Evolutionary conservation across 2,888 invertebrate genomes (phyloP).

Genomic region (Aphrophora alni): DNA sequence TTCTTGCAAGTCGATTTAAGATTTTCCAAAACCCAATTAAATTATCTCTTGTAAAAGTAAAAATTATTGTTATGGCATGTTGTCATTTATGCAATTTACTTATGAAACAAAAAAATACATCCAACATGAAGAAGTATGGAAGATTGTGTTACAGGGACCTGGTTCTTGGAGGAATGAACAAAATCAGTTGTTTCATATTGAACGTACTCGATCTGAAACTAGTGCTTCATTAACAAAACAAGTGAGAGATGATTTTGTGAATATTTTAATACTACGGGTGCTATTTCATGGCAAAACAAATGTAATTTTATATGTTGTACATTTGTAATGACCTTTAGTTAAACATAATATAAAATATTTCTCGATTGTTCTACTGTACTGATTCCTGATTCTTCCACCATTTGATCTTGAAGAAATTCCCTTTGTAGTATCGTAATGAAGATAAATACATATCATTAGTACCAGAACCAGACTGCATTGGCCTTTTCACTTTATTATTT

Average conservation of each 20-base stretch:
- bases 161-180: neutral
- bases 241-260: neutral
- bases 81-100: neutral
- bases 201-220: neutral
- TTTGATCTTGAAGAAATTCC: neutral
- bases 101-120: neutral
- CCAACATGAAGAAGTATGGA: neutral
- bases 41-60: neutral
- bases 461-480: constrained; percentile 3
- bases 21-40: neutral
- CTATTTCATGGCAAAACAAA: neutral
- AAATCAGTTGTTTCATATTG: too few relatives aligned
- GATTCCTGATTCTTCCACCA: neutral
- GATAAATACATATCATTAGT: constrained; percentile 3
- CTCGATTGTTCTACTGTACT: too few relatives aligned
- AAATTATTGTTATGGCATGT: neutral
- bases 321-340: too few relatives aligned
- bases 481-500: constrained; percentile 16
- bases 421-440: constrained; percentile 1
- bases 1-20: neutral
- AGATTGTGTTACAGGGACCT: neutral
- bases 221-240: neutral
- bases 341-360: too few relatives aligned
- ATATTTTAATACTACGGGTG: too few relatives aligned
- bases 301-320: too few relatives aligned